A percentile compares a stretch with the other conserved stretches of the same genome.
phyloP scores from a whole-genome alignment of 2,797 vertebrate genomes.

The Sitta carolinensis region DNA sequence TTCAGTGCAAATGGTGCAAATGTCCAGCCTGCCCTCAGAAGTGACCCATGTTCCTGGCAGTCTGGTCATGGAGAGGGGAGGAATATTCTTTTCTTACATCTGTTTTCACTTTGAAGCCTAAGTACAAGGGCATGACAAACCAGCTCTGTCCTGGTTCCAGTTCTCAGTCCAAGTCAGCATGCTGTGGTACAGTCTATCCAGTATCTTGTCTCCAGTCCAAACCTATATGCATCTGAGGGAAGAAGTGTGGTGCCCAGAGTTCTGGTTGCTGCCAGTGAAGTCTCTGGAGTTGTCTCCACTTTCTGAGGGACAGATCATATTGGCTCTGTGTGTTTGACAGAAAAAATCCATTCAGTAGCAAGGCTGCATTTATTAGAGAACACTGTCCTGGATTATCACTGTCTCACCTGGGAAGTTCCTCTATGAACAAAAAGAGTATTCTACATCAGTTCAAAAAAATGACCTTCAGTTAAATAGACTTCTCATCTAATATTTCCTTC shows the following conservation, averaged over 20 bases:
- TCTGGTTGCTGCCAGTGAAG: background rate
- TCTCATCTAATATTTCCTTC: background rate
- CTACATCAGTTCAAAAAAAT: background rate
- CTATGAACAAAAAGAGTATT: background rate
- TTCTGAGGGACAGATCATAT: background rate
- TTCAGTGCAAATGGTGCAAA: background rate
- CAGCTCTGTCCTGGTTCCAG: background rate
- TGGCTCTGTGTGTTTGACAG: background rate
- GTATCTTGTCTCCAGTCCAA: background rate
- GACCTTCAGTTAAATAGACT: background rate
- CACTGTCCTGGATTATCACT: background rate
- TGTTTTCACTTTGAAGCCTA: background rate
- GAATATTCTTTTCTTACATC: background rate
- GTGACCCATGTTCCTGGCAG: background rate
- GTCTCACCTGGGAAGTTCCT: background rate
- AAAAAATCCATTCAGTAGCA: background rate
- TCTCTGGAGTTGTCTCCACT: background rate
- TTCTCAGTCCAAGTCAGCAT: background rate
- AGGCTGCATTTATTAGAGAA: background rate
- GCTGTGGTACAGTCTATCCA: background rate
- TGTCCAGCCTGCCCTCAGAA: background rate
- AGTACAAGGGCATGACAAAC: background rate
- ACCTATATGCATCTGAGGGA: background rate
- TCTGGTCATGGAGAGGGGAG: background rate
- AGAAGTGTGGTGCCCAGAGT: background rate